Conservation (phyloP, 2,113 vertebrate species). For the Riparia riparia region DNA sequence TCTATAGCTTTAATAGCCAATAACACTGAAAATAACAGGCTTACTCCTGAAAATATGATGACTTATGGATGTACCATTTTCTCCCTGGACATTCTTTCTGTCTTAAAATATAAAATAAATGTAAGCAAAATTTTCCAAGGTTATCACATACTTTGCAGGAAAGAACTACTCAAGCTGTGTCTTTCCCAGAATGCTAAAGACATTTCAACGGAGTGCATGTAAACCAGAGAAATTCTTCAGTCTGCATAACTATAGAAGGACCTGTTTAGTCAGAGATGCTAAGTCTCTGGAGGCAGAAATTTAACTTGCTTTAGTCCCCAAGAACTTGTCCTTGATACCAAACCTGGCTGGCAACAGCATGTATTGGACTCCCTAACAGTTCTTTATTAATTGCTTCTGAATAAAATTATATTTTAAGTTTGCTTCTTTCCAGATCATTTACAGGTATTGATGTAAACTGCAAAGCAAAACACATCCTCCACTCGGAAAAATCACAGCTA, state of each 20-base stretch:
- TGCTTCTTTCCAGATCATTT: background rate
- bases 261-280: background rate
- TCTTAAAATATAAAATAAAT: background rate
- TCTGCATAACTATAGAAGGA: background rate
- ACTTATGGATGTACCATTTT: background rate
- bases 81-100: background rate
- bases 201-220: background rate
- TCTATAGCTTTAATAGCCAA: background rate
- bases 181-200: background rate
- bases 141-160: background rate
- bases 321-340: background rate
- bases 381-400: background rate
- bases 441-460: background rate
- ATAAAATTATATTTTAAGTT: background rate
- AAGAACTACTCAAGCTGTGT: background rate
- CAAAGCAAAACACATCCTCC: background rate
- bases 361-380: background rate
- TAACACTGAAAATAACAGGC: background rate
- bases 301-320: background rate
- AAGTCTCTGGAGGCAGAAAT: background rate
- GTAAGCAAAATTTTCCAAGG: background rate
- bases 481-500: background rate
- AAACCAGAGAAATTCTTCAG: background rate
- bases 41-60: background rate
- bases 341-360: background rate